Percentiles rank a stretch among this genome's conserved stretches.
These are phyloP conservation scores for Teleogryllus oceanicus DNA, from an alignment of 2,888 invertebrate genomes.

Conservation along the genomic window DNA sequence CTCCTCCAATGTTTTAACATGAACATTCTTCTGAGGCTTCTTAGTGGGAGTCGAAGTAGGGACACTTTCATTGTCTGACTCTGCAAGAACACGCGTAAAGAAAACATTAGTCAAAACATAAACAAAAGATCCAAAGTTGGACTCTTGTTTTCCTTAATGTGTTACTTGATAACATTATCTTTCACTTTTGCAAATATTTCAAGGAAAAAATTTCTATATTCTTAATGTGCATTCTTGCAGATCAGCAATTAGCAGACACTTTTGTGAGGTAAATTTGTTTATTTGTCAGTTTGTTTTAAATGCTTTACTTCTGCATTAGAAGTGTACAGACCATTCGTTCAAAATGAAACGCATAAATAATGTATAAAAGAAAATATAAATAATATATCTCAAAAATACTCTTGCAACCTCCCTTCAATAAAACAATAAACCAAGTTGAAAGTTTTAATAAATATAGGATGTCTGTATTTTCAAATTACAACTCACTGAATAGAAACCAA, in stretches of 20 bases:
- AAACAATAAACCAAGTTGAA: constrained; percentile 10
- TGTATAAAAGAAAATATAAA: constrained; percentile 31
- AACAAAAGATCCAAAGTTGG: constrained; percentile 19
- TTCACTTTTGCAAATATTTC: constrained; percentile 24
- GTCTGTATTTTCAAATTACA: constrained; percentile 27
- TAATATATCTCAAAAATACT: constrained; percentile 29
- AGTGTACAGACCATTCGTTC: constrained; percentile 29
- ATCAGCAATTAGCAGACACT: constrained; percentile 34
- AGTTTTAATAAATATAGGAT: constrained; percentile 29
- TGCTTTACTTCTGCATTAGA: constrained; percentile 34
- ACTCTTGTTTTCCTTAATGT: constrained; percentile 21
- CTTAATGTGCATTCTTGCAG: constrained; percentile 41
- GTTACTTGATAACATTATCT: constrained; percentile 22
- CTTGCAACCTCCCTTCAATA: constrained; percentile 4
- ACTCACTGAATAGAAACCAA: constrained; percentile 4
- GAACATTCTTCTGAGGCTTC: constrained; percentile 46
- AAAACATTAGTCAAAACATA: constrained; percentile 33
- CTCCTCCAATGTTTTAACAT: constrained; percentile 65
- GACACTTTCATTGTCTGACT: constrained; percentile 72
- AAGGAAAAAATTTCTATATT: constrained; percentile 30
- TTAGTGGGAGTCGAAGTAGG: constrained; percentile 60
- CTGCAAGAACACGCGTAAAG: constrained; percentile 62
- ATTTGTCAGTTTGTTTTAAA: constrained; percentile 31
- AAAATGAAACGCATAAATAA: constrained; percentile 31
- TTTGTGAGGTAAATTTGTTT: constrained; percentile 33